Conservation (phyloP, 2,113 vertebrate genomes). For the Gnathonemus longibarbis region DNA sequence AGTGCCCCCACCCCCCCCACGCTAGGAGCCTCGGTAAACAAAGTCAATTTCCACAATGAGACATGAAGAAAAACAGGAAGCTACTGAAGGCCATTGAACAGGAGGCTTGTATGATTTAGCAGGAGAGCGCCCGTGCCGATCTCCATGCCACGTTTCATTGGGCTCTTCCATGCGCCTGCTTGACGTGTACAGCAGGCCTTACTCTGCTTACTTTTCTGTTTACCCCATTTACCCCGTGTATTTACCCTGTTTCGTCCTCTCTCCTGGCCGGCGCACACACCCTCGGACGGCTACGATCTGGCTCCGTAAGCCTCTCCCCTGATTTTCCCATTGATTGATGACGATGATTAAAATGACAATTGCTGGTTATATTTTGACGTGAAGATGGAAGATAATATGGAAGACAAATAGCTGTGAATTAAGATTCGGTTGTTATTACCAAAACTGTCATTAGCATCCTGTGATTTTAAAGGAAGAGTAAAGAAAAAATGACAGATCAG, state of each 20-base stretch:
- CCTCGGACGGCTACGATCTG: not conserved
- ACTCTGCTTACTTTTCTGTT: not conserved
- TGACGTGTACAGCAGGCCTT: not conserved
- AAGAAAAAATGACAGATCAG: not conserved
- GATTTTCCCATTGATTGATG: slow-evolving; percentile 8
- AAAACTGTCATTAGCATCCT: slow-evolving; percentile 16
- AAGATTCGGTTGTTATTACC: slow-evolving; percentile 15
- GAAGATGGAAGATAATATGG: slow-evolving; percentile 9
- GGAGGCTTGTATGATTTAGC: not conserved
- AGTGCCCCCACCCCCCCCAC: slow-evolving; percentile 48
- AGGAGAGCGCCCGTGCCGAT: no score
- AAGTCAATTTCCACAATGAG: slow-evolving; percentile 60
- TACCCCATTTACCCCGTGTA: not conserved
- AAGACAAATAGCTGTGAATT: slow-evolving; percentile 10
- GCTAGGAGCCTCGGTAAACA: slow-evolving; percentile 62
- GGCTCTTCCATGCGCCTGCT: not conserved
- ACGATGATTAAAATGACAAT: slow-evolving; percentile 16
- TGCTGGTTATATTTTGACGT: slow-evolving; percentile 16
- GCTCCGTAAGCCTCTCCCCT: not conserved
- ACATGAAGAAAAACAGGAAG: slow-evolving; percentile 20
- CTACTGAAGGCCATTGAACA: not conserved
- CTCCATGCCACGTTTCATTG: not conserved
- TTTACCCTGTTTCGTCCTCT: not conserved
- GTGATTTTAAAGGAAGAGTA: not conserved
- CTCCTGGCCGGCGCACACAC: not conserved